These are phyloP conservation scores for Sebastes oblongus DNA, from an alignment of 2,797 vertebrate genomes.

Conservation along the genomic window DNA sequence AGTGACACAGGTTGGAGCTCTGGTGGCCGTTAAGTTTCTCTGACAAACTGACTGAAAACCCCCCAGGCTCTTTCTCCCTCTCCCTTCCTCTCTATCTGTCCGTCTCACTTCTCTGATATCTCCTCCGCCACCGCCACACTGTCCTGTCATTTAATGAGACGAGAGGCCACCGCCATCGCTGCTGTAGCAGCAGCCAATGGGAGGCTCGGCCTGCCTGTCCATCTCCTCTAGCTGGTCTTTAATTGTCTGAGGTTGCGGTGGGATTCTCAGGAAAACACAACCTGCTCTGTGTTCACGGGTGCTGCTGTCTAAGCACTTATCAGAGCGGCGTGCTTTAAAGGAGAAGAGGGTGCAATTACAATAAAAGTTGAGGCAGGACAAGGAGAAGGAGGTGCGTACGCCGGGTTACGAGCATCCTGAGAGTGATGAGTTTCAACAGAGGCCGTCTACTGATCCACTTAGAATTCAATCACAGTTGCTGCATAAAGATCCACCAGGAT, in stretches of 20 bases:
- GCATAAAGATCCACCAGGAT: not conserved
- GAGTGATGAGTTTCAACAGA: slow-evolving; percentile 7
- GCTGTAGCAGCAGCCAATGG: slow-evolving; percentile 8
- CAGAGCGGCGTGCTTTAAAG: not conserved
- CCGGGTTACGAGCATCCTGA: not conserved
- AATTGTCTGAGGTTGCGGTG: not conserved
- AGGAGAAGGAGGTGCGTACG: not conserved
- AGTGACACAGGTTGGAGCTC: slow-evolving; percentile 86
- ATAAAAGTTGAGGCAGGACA: slow-evolving; percentile 4
- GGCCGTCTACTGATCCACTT: not conserved
- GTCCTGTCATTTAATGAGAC: slow-evolving; percentile 27
- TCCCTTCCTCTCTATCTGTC: slow-evolving; percentile 46
- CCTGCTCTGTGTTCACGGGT: not conserved
- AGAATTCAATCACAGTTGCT: not conserved
- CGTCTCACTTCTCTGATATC: slow-evolving; percentile 30
- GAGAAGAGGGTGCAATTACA: not conserved
- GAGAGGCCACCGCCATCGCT: not conserved
- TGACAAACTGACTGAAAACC: slow-evolving; percentile 75
- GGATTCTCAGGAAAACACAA: not conserved
- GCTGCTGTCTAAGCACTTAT: not conserved
- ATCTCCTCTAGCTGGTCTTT: not conserved
- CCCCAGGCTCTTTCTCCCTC: slow-evolving; percentile 37
- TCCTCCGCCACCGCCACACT: slow-evolving; percentile 10
- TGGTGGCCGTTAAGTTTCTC: slow-evolving; percentile 73
- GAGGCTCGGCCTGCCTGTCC: not conserved